These are phyloP conservation scores for Brachylomia viminalis DNA, from an alignment of 2,888 invertebrate species.

Conservation along the genomic window DNA sequence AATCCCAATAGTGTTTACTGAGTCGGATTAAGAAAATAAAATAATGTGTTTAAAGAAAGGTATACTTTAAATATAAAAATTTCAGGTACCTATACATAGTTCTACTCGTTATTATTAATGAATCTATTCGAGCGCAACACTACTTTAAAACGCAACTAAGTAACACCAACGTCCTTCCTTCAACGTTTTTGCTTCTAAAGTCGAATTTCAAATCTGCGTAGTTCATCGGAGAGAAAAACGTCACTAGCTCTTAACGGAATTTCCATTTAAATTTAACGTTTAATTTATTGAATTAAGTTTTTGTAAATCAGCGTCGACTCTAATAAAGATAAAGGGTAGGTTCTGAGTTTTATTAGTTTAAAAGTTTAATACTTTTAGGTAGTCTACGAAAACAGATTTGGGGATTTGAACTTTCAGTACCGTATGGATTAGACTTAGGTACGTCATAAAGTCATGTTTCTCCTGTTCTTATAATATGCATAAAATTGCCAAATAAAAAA, in stretches of 20 bases:
- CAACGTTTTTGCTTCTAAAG: background rate
- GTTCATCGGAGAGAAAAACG: conserved; percentile 22
- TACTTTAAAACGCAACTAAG: background rate
- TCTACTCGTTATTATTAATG: no score
- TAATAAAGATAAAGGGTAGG: conserved; percentile 73
- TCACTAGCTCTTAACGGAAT: conserved; percentile 36
- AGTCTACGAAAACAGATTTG: background rate
- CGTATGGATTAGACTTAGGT: background rate
- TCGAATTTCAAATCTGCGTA: conserved; percentile 29
- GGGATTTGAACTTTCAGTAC: background rate
- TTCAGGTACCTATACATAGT: no score
- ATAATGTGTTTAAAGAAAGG: no score
- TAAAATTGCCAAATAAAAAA: background rate
- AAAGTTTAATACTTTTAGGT: conserved; percentile 4
- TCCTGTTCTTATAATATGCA: no score
- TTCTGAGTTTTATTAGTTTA: conserved; percentile 58
- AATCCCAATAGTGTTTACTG: no score
- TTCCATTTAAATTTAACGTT: conserved; percentile 48
- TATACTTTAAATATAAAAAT: no score
- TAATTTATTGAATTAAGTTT: conserved; percentile 63
- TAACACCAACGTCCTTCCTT: background rate
- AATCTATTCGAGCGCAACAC: no score
- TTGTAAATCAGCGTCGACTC: conserved; percentile 71
- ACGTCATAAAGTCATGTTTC: background rate
- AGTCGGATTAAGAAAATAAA: no score